phyloP scores from a whole-genome alignment of 2,888 invertebrate genomes.

The Belgica antarctica region DNA sequence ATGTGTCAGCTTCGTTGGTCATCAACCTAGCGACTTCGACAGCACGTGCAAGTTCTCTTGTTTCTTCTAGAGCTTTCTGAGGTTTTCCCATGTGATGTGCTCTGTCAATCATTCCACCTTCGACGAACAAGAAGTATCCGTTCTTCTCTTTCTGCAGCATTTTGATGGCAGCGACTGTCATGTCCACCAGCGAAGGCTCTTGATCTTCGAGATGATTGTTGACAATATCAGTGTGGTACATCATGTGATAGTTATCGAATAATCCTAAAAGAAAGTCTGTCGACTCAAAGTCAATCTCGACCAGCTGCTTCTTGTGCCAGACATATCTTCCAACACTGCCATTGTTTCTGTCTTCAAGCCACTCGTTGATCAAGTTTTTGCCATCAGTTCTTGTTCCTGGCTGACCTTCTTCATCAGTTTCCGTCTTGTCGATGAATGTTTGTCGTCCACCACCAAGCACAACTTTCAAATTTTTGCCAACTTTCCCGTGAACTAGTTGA shows the following conservation, averaged over 20 bases:
- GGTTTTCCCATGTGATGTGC: slow-evolving; percentile 66
- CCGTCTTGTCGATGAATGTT: slow-evolving; percentile 48
- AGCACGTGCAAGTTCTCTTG: slow-evolving; percentile 71
- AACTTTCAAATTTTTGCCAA: slow-evolving; percentile 69
- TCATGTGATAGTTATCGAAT: slow-evolving; percentile 56
- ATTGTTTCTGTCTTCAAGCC: no score
- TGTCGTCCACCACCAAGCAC: slow-evolving; percentile 52
- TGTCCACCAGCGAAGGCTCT: slow-evolving; percentile 71
- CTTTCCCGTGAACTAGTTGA: slow-evolving; percentile 64
- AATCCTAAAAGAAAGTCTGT: slow-evolving; percentile 51
- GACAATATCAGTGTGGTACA: slow-evolving; percentile 59
- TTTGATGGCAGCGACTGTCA: slow-evolving; percentile 70
- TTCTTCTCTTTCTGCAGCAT: slow-evolving; percentile 63
- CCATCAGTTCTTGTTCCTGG: slow-evolving; percentile 58
- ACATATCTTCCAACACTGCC: slow-evolving; percentile 58
- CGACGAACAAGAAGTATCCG: slow-evolving; percentile 74
- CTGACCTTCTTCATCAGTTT: background rate
- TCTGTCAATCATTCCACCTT: slow-evolving; percentile 72
- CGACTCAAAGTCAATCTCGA: slow-evolving; percentile 49
- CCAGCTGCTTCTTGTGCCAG: no score
- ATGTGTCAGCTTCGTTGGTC: slow-evolving; percentile 67
- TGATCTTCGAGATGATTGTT: slow-evolving; percentile 46
- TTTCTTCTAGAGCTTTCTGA: slow-evolving; percentile 68
- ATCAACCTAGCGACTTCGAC: slow-evolving; percentile 62
- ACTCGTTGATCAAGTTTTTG: slow-evolving; percentile 62